A percentile compares a stretch with the other conserved stretches of the same genome.
Conservation (phyloP, 2,888 invertebrate species). For the Eristalis pertinax region DNA sequence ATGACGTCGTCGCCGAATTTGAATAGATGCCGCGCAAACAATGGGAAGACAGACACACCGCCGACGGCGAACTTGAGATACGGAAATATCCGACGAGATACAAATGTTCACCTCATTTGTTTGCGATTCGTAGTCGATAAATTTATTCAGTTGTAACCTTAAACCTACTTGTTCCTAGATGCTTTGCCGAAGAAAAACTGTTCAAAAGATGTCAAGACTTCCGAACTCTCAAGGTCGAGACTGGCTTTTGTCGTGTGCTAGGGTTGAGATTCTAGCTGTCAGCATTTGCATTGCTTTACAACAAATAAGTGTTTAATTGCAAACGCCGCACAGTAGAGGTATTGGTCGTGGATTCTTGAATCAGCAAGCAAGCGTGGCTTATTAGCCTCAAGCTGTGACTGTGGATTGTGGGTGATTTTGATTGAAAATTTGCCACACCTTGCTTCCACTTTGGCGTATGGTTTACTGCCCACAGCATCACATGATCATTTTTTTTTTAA, state of each 20-base stretch:
- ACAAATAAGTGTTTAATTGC: neutral
- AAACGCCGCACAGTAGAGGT: neutral
- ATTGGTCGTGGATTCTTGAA: neutral
- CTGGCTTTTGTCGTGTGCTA: neutral
- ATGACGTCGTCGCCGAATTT: conserved; percentile 1
- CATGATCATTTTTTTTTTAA: neutral
- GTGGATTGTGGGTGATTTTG: neutral
- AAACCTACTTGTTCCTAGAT: neutral
- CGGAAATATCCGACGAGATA: conserved; percentile 27
- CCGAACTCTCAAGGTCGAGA: neutral
- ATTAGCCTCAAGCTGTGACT: neutral
- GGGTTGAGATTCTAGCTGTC: too few relatives aligned
- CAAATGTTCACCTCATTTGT: neutral
- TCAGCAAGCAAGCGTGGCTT: neutral
- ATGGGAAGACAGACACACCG: neutral
- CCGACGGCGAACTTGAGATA: neutral
- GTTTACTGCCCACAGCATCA: neutral
- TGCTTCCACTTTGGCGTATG: neutral
- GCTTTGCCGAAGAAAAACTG: neutral
- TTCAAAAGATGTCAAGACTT: neutral
- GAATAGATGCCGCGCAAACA: neutral
- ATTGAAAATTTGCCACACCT: neutral
- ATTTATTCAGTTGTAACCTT: neutral
- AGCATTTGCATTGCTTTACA: neutral
- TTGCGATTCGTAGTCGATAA: neutral